Conservation (phyloP, 92 coral and sea anemone genomes). For the Actinernus sp. region DNA sequence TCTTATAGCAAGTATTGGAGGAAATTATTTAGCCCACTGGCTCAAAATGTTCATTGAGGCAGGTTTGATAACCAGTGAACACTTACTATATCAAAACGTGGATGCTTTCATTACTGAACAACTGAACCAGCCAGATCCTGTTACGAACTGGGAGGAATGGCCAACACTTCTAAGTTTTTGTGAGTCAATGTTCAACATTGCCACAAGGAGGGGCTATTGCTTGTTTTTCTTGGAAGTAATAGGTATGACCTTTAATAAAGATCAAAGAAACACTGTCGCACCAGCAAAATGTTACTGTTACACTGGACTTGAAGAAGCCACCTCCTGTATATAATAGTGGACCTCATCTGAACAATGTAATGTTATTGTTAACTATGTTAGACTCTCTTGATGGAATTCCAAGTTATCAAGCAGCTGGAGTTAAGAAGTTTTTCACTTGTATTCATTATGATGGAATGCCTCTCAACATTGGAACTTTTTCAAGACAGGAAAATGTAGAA, state of each 20-base stretch:
- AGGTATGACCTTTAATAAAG: too few species aligned
- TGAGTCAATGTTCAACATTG: conserved; percentile 36
- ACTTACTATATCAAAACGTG: conserved; percentile 45
- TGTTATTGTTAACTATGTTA: conserved; percentile 40
- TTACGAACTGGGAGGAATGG: conserved; percentile 57
- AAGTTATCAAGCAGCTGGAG: background rate
- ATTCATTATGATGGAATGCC: too few species aligned
- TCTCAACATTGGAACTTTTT: too few species aligned
- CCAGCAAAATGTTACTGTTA: too few species aligned
- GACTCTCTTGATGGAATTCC: conserved; percentile 57
- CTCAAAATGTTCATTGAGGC: conserved; percentile 33
- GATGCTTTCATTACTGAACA: conserved; percentile 59
- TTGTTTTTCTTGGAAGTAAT: too few species aligned
- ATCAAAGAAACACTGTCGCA: conserved; percentile 25
- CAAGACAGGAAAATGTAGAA: conserved; percentile 39
- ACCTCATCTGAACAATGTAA: conserved; percentile 48
- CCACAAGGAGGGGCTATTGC: conserved; percentile 31
- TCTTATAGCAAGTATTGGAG: too few species aligned
- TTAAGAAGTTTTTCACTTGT: too few species aligned
- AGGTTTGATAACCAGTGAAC: conserved; percentile 36
- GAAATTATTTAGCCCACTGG: conserved; percentile 51
- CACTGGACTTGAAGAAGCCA: conserved; percentile 16
- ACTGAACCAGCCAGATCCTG: conserved; percentile 55
- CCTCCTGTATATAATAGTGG: conserved; percentile 22
- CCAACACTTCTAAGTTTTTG: conserved; percentile 47